Evolutionary conservation across 1,140 invertebrate species (phyloP), one percentile per base, ranked within the genome.

Genomic region (Cheumatopsyche charites): DNA sequence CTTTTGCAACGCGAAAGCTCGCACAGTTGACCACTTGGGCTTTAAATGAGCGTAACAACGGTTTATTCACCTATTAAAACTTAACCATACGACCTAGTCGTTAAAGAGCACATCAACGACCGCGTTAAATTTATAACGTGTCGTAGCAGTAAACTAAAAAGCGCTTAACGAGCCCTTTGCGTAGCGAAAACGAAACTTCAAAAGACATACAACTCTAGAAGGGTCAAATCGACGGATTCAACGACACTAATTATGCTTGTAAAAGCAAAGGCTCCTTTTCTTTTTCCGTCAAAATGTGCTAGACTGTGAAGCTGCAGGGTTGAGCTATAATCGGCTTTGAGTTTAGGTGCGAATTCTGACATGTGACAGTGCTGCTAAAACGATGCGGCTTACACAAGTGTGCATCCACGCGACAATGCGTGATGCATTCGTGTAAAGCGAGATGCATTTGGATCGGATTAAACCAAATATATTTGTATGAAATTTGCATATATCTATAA

Each of bases 271-370:
- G 29, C n/a, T n/a, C 36, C 26, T 36, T 36, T 9, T 17, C 62
- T 12, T 19, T n/a, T n/a, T 11, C n/a, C 26, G 62, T 1, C 13
- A 65, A 43, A 42, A 52, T 15, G n/a, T 26, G 15, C 61, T 47
- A 52, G 29, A 65, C 2, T 15, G n/a, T 17, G n/a, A 4, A 42
- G 29, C 19, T n/a, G n/a, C 19, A 36, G 62, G 11, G 12, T 12
- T 42, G 29, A 41, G 58, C 58, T 43, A 26, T 65, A 65, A 65
- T 65, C 29, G 13, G 26, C 62, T 43, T 65, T 65, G 41, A n/a
- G 55, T 15, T 25, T 15, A 23, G 55, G 62, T 41, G 62, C 29
- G n/a, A 65, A 65, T 21, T 36, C 29, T 65, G 17, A 41, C 62
- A 65, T 36, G 62, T 65, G 62, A 65, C 62, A 21, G 26, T 62